These are phyloP conservation scores for Schrankia costaestrigalis DNA, from an alignment of 2,888 invertebrate species.

Conservation along the genomic window DNA sequence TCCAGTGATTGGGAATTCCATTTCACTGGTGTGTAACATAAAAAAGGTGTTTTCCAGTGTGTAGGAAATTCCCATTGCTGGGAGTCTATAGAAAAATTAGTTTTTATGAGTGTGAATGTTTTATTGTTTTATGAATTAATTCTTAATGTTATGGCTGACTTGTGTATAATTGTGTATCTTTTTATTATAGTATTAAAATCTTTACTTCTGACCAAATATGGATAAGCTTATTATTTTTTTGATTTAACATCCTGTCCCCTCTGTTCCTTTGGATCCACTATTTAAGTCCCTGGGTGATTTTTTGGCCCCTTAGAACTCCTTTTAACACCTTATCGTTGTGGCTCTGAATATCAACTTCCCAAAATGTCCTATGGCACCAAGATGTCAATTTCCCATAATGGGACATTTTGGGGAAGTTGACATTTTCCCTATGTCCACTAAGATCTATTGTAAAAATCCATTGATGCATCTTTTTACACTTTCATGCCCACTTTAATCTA, in stretches of 20 bases:
- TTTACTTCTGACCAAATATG: conserved; percentile 7
- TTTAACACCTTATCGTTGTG: not conserved
- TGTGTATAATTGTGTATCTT: conserved; percentile 35
- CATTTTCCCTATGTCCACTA: no score
- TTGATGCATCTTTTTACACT: no score
- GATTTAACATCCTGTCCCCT: not conserved
- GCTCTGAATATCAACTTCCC: no score
- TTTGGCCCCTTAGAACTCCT: no score
- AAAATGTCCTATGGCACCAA: no score
- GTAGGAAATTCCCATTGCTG: conserved; percentile 19
- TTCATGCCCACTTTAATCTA: no score
- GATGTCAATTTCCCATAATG: no score
- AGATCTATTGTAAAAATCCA: no score
- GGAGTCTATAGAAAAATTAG: conserved; percentile 19
- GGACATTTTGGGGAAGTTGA: no score
- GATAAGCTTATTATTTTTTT: not conserved
- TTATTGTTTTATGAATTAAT: conserved; percentile 39
- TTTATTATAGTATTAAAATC: conserved; percentile 26
- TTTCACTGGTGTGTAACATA: conserved; percentile 5
- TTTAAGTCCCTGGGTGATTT: no score
- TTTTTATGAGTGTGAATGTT: conserved; percentile 37
- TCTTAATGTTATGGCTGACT: conserved; percentile 60
- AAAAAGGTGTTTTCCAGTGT: conserved; percentile 17
- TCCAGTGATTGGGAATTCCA: conserved; percentile 3
- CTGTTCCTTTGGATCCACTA: no score